Evolutionary conservation across 2,797 vertebrate species (phyloP).

Genomic region (Merluccius polli): DNA sequence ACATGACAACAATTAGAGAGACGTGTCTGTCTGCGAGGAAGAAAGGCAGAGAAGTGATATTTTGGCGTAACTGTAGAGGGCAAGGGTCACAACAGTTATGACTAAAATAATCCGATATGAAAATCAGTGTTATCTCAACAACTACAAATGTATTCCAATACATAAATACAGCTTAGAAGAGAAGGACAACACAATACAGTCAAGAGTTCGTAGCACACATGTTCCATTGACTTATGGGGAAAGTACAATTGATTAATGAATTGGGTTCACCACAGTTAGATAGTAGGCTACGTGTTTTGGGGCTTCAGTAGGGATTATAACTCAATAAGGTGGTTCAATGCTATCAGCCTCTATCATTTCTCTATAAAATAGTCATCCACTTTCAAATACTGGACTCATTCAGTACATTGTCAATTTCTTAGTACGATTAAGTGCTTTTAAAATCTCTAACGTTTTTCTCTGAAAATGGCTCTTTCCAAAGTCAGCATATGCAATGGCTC

Average conservation of each 20-base stretch:
- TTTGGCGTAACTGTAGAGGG: slow-evolving; percentile 53
- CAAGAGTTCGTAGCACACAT: slow-evolving; percentile 16
- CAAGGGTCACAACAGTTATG: slow-evolving; percentile 1
- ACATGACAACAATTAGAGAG: slow-evolving; percentile 45
- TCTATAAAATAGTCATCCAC: slow-evolving; percentile 40
- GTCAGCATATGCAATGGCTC: slow-evolving; percentile 58
- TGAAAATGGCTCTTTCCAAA: slow-evolving; percentile 71
- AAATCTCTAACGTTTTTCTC: slow-evolving; percentile 31
- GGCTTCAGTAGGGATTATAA: slow-evolving; percentile 18
- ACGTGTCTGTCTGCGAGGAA: slow-evolving; percentile 42
- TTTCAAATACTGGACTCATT: slow-evolving; percentile 38
- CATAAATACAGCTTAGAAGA: slow-evolving; percentile 44
- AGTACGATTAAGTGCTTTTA: slow-evolving; percentile 61
- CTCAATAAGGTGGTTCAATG: slow-evolving; percentile 5
- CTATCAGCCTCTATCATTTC: slow-evolving; percentile 28
- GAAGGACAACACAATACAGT: slow-evolving; percentile 21
- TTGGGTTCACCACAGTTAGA: background rate
- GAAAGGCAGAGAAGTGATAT: slow-evolving; percentile 55
- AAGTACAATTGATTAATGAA: slow-evolving; percentile 11
- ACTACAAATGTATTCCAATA: slow-evolving; percentile 33
- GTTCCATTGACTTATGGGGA: slow-evolving; percentile 3
- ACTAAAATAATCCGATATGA: background rate
- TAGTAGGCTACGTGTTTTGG: background rate
- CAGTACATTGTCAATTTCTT: slow-evolving; percentile 39
- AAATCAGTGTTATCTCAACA: slow-evolving; percentile 42